Percentiles rank a stretch among this genome's conserved stretches.
Conservation (phyloP, 2,113 vertebrate genomes). For the Otocyon megalotis region DNA sequence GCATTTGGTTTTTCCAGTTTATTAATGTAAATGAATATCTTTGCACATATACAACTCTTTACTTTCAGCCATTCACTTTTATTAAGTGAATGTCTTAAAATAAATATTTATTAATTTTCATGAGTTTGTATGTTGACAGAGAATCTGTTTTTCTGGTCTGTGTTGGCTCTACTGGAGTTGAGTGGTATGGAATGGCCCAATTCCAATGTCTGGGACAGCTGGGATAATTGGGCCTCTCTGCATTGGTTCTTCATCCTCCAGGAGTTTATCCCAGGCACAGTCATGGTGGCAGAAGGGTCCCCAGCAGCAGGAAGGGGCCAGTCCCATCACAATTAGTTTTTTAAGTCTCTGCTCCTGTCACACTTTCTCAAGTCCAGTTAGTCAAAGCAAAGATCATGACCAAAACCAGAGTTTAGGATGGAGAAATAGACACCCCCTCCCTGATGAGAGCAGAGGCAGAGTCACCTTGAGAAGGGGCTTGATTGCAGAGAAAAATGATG, state of each 20-base stretch:
- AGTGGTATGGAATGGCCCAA: not conserved
- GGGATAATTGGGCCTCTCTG: not conserved
- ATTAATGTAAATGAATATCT: slow-evolving; percentile 1
- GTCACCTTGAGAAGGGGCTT: not conserved
- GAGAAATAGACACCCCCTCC: not conserved
- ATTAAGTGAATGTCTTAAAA: not conserved
- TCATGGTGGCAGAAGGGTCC: not conserved
- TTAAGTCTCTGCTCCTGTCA: not conserved
- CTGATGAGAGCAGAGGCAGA: not conserved
- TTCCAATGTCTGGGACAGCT: not conserved
- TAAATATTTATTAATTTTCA: not conserved
- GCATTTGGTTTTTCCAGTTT: not conserved
- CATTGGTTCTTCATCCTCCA: not conserved
- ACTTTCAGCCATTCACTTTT: slow-evolving; percentile 7
- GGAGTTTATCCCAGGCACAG: not conserved
- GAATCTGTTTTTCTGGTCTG: not conserved
- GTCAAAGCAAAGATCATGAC: not conserved
- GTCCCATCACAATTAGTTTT: not conserved
- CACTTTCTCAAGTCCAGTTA: not conserved
- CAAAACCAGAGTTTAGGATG: not conserved
- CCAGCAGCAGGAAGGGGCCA: not conserved
- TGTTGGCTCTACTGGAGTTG: not conserved
- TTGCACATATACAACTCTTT: not conserved
- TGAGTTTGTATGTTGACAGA: not conserved
- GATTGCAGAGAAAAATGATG: not conserved